A percentile compares a stretch with the other conserved stretches of the same genome.
Evolutionary conservation across 2,113 vertebrate species (phyloP).

Genomic region (Stictonetta naevosa): DNA sequence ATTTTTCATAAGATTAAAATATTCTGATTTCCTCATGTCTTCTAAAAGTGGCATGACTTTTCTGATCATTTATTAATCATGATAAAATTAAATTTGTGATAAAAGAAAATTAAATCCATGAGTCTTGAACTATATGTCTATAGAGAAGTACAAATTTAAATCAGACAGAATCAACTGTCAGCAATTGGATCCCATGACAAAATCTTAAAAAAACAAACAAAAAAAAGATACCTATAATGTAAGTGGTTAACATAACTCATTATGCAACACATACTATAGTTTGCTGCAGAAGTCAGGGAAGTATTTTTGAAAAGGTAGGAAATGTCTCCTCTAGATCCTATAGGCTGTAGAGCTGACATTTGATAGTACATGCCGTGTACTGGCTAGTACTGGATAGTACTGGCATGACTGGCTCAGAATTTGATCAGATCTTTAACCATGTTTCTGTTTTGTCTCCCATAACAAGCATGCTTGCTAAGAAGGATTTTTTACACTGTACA

Average conservation of each 20-base stretch:
- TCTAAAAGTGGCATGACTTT: neutral
- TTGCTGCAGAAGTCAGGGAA: neutral
- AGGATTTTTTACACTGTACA: neutral
- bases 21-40: neutral
- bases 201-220: neutral
- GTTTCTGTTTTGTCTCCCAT: neutral
- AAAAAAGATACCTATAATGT: neutral
- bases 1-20: neutral
- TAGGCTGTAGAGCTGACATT: neutral
- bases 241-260: neutral
- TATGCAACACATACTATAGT: neutral
- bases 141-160: neutral
- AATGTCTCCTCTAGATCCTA: neutral
- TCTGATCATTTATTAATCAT: neutral
- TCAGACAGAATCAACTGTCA: neutral
- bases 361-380: neutral
- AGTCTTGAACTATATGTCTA: fast-evolving
- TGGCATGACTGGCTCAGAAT: neutral
- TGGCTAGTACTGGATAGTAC: too few species aligned
- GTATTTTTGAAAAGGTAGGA: neutral
- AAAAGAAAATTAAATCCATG: neutral
- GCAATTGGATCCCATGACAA: neutral
- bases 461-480: neutral
- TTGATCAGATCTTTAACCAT: neutral
- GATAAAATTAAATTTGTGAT: neutral